Percentiles rank a stretch among this genome's conserved stretches.
These are phyloP conservation scores for Antheraea yamamai DNA, from an alignment of 2,888 invertebrate species.

Conservation along the genomic window DNA sequence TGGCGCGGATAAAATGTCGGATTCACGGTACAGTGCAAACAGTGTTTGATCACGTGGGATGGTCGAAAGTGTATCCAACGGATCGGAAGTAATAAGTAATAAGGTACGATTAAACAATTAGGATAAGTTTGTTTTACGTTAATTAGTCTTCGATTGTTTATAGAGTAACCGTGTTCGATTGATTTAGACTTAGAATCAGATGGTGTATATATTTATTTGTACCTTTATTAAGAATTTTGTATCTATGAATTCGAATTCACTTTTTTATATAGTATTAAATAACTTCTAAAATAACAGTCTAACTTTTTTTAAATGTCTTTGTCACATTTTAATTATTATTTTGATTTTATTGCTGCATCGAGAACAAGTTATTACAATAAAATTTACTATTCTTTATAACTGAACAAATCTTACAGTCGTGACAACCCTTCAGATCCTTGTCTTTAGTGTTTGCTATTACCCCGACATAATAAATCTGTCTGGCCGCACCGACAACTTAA, in stretches of 20 bases:
- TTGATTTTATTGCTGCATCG: neutral
- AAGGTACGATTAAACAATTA: constrained; percentile 38
- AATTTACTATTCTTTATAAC: neutral
- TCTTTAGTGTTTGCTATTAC: constrained; percentile 2
- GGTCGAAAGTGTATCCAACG: constrained; percentile 13
- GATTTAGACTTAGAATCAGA: neutral
- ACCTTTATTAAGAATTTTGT: neutral
- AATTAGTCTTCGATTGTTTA: constrained; percentile 35
- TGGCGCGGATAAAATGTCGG: neutral
- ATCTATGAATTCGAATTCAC: neutral
- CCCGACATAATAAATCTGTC: constrained; percentile 9
- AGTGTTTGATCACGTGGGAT: constrained; percentile 15
- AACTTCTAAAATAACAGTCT: too few species aligned
- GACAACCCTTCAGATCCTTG: neutral
- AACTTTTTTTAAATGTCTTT: too few species aligned
- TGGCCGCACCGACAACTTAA: neutral
- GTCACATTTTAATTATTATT: too few species aligned
- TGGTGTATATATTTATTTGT: neutral
- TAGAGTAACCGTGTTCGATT: constrained; percentile 11
- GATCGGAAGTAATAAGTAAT: constrained; percentile 23
- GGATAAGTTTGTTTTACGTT: constrained; percentile 34
- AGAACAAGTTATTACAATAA: neutral
- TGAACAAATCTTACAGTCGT: neutral
- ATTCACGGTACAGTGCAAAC: neutral
- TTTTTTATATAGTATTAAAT: neutral